phyloP scores from a whole-genome alignment of 1,140 invertebrate genomes.

The Conopomorpha cramerella region DNA sequence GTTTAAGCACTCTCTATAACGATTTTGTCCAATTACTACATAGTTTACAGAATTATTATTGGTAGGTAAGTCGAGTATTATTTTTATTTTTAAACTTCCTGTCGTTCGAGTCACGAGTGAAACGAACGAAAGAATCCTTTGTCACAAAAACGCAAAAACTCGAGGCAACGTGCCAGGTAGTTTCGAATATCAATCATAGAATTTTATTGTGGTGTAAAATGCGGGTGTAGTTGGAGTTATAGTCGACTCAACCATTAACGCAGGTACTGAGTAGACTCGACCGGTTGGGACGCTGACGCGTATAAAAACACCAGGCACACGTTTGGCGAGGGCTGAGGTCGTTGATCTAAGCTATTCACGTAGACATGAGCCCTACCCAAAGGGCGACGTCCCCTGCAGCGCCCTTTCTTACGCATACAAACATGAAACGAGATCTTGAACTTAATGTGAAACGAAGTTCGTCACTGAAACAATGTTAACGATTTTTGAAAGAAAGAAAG shows the following conservation, averaged over 20 bases:
- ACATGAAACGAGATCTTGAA: not conserved
- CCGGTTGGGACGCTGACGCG: constrained; percentile 4
- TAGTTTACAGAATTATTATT: no score
- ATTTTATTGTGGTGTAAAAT: not conserved
- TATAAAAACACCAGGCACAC: constrained; percentile 26
- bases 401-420: not conserved
- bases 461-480: no score
- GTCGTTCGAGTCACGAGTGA: no score
- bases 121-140: no score
- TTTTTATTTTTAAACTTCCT: no score
- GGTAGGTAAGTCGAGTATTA: no score
- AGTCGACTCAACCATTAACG: not conserved
- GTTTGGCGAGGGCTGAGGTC: constrained; percentile 36
- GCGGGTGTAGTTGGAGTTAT: not conserved
- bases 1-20: no score
- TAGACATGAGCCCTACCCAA: constrained; percentile 20
- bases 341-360: constrained; percentile 28
- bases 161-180: not conserved
- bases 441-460: not conserved
- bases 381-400: constrained; percentile 21
- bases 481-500: no score
- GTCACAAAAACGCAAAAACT: no score
- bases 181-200: not conserved
- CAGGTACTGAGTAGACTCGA: not conserved
- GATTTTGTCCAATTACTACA: no score